phyloP scores from a whole-genome alignment of 1,140 invertebrate species.

The Stratiolaelaps scimitus region DNA sequence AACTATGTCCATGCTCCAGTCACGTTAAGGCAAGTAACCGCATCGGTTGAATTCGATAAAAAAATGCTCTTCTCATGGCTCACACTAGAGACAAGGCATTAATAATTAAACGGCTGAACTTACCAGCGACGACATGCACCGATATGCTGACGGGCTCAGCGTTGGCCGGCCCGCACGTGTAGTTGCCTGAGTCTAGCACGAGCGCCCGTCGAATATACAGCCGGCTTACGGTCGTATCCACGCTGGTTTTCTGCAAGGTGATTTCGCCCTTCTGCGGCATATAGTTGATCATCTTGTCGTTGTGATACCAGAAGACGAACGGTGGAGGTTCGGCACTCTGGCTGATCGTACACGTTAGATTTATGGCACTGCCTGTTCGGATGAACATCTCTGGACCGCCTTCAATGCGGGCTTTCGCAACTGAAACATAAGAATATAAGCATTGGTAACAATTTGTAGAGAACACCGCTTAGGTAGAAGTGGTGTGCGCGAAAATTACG shows the following conservation, averaged over 20 bases:
- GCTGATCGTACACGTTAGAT: slow-evolving; percentile 75
- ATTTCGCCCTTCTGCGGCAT: slow-evolving; percentile 34
- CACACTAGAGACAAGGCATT: too few relatives aligned
- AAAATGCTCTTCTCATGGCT: too few relatives aligned
- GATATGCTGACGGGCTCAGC: slow-evolving; percentile 65
- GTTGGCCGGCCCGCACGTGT: slow-evolving; percentile 71
- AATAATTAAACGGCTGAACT: too few relatives aligned
- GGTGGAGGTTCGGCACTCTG: slow-evolving; percentile 78
- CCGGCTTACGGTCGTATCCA: slow-evolving; percentile 47
- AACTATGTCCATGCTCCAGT: too few relatives aligned
- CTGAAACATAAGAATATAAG: slow-evolving; percentile 48
- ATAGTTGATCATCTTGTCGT: slow-evolving; percentile 41
- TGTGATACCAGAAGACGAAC: slow-evolving; percentile 73
- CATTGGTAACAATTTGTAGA: too few relatives aligned
- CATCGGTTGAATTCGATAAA: too few relatives aligned
- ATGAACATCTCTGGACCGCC: slow-evolving; percentile 78
- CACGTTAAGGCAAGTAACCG: too few relatives aligned
- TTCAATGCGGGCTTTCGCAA: slow-evolving; percentile 73
- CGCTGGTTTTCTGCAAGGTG: slow-evolving; percentile 29
- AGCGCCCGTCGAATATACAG: slow-evolving; percentile 55
- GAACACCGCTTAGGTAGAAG: too few relatives aligned
- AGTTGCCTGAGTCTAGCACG: slow-evolving; percentile 65
- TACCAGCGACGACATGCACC: slow-evolving; percentile 75
- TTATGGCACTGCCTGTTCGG: slow-evolving; percentile 77
- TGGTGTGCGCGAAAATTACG: too few relatives aligned